A percentile compares a stretch with the other conserved stretches of the same genome.
These are phyloP conservation scores for Catocala fraxini DNA, from an alignment of 2,888 invertebrate species.

Conservation along the genomic window DNA sequence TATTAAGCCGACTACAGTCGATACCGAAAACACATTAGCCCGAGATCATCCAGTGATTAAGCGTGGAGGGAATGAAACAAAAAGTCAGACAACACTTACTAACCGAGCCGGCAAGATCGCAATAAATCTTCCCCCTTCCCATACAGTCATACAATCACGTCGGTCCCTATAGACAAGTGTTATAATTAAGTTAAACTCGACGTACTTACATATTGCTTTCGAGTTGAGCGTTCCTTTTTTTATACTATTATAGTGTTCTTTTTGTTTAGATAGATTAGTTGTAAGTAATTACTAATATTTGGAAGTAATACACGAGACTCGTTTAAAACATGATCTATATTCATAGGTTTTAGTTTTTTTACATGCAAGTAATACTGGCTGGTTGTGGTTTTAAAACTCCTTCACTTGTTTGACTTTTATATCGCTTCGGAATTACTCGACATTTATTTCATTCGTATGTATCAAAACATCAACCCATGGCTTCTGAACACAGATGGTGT, in stretches of 20 bases:
- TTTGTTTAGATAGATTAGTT: not conserved
- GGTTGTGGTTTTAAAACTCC: not conserved
- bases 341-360: too few species aligned
- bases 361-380: too few species aligned
- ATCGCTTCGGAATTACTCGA: conserved; percentile 19
- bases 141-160: conserved; percentile 75
- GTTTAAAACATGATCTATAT: too few species aligned
- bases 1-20: conserved; percentile 59
- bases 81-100: conserved; percentile 77
- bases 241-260: not conserved
- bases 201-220: conserved; percentile 60
- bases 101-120: conserved; percentile 79
- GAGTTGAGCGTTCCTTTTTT: conserved; percentile 36
- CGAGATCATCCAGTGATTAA: conserved; percentile 83
- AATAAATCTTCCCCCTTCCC: conserved; percentile 79
- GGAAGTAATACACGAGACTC: too few species aligned
- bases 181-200: conserved; percentile 82
- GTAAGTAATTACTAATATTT: too few species aligned
- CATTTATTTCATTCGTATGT: conserved; percentile 54
- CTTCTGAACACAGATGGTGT: conserved; percentile 77
- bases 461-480: conserved; percentile 63
- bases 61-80: conserved; percentile 77
- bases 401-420: not conserved
- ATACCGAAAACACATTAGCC: conserved; percentile 77
- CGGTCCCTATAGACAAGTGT: conserved; percentile 79